These are phyloP conservation scores for Galemys pyrenaicus DNA, from an alignment of 2,113 vertebrate genomes.

Conservation along the genomic window DNA sequence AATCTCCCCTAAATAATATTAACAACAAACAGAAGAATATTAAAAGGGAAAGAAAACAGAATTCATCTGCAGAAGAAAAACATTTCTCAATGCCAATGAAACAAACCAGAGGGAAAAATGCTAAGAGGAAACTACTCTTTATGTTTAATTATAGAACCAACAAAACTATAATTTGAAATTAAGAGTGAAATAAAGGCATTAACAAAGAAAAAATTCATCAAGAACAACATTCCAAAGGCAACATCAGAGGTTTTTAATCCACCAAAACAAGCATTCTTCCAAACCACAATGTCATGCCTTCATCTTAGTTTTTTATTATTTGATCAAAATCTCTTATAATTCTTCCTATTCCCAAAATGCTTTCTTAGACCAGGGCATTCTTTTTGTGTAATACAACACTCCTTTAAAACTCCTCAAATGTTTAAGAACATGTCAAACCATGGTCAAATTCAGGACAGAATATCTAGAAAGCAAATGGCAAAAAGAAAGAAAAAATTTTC, in stretches of 20 bases:
- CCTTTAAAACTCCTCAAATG: background rate
- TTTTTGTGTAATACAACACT: background rate
- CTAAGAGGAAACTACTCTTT: background rate
- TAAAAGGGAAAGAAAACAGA: background rate
- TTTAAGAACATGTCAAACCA: background rate
- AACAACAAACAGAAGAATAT: background rate
- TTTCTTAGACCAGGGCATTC: background rate
- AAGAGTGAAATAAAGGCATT: background rate
- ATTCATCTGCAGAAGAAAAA: background rate
- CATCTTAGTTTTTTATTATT: background rate
- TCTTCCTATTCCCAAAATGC: background rate
- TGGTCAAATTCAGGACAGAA: background rate
- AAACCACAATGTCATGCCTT: background rate
- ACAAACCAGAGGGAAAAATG: background rate
- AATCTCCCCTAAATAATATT: background rate
- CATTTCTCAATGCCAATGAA: slow-evolving; percentile 28
- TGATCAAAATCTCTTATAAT: background rate
- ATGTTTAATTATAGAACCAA: background rate
- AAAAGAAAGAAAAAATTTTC: background rate
- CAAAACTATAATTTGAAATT: background rate
- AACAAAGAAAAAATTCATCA: background rate
- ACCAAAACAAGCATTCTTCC: background rate
- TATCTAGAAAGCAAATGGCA: slow-evolving; percentile 35
- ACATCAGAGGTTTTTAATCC: too few relatives aligned
- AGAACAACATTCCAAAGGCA: background rate